Conservation (phyloP, 2,113 vertebrate species). For the Opisthocomus hoazin region DNA sequence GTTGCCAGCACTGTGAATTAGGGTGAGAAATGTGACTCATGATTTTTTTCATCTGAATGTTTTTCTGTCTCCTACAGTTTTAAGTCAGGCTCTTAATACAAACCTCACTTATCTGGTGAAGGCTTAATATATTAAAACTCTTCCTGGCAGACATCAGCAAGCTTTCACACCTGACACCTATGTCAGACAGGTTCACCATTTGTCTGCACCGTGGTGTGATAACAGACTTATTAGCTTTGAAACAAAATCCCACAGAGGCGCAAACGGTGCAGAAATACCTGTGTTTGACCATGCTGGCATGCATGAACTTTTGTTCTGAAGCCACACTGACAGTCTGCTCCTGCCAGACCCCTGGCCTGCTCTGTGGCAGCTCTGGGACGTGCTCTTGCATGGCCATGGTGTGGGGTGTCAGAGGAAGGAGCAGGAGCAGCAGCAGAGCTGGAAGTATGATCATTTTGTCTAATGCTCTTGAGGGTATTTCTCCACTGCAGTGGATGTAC, state of each 20-base stretch:
- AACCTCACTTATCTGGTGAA: not conserved
- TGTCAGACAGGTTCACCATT: not conserved
- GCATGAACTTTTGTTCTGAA: not conserved
- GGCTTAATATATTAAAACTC: not conserved
- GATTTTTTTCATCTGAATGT: not conserved
- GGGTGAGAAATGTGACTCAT: not conserved
- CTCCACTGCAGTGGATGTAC: not conserved
- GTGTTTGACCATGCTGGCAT: not conserved
- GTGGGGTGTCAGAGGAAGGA: not conserved
- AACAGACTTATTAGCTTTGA: not conserved
- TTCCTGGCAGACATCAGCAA: not conserved
- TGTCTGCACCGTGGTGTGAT: fast-evolving
- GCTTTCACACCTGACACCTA: not conserved
- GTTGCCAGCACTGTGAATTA: not conserved
- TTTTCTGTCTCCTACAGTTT: not conserved
- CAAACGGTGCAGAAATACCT: not conserved
- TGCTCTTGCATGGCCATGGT: not conserved
- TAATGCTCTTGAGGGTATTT: not conserved
- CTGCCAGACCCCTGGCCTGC: not conserved
- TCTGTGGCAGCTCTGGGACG: not conserved
- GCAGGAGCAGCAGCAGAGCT: not conserved
- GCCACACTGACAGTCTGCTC: not conserved
- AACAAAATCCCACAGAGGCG: not conserved
- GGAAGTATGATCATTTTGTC: not conserved
- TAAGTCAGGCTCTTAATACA: not conserved